These are phyloP conservation scores for Cantharis rufa DNA, from an alignment of 2,888 invertebrate species.

Conservation along the genomic window DNA sequence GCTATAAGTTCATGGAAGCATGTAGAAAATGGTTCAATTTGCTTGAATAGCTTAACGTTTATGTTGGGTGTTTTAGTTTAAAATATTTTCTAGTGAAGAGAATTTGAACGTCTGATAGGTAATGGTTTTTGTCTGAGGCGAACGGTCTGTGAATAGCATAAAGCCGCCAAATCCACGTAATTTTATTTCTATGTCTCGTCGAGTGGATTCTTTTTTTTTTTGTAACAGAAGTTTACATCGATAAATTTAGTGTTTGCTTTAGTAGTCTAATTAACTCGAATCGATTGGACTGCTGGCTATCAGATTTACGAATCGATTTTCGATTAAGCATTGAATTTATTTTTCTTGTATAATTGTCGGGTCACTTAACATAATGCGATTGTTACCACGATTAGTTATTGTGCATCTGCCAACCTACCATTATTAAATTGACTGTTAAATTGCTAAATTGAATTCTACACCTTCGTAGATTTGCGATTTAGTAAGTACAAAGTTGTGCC, in stretches of 20 bases:
- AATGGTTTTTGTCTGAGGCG: slow-evolving; percentile 37
- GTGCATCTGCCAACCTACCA: slow-evolving; percentile 18
- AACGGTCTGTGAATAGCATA: slow-evolving; percentile 16
- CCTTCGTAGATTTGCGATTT: slow-evolving; percentile 1
- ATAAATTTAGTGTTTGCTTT: background rate
- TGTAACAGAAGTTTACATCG: background rate
- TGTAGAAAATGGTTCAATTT: slow-evolving; percentile 11
- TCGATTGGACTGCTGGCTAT: slow-evolving; percentile 5
- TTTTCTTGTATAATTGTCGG: slow-evolving; percentile 18
- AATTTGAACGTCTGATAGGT: slow-evolving; percentile 41
- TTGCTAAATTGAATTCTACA: slow-evolving; percentile 14
- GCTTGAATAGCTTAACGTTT: slow-evolving; percentile 28
- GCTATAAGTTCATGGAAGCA: background rate
- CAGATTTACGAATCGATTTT: slow-evolving; percentile 7
- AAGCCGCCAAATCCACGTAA: slow-evolving; percentile 3
- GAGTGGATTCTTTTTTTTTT: background rate
- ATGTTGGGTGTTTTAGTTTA: slow-evolving; percentile 40
- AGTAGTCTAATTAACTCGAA: slow-evolving; percentile 5
- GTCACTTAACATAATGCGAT: slow-evolving; percentile 17
- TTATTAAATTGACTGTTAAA: slow-evolving; percentile 21
- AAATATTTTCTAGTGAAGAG: slow-evolving; percentile 30
- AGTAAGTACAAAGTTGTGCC: slow-evolving; percentile 3
- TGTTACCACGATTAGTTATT: slow-evolving; percentile 15
- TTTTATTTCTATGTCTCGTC: background rate
- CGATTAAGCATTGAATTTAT: slow-evolving; percentile 13